Conservation (phyloP, 2,888 invertebrate species). For the Dusona sp. region DNA sequence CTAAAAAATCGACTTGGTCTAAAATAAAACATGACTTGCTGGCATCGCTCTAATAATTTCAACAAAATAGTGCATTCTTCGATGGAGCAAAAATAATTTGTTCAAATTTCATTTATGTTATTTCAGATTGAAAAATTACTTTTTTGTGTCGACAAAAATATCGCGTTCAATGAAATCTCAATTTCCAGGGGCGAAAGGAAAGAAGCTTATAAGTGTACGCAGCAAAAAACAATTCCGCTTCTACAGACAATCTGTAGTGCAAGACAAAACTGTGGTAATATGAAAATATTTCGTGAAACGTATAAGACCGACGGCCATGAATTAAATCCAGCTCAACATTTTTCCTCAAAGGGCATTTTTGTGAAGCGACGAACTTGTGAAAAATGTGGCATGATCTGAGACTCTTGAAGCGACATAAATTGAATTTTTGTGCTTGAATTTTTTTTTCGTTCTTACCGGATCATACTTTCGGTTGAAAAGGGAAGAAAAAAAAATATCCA, state of each 20-base stretch:
- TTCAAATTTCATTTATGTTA: no score
- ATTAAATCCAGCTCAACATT: not conserved
- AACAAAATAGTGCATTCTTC: not conserved
- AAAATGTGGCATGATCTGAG: not conserved
- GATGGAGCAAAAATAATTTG: not conserved
- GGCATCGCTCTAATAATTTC: not conserved
- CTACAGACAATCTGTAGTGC: not conserved
- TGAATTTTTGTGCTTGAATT: constrained; percentile 3
- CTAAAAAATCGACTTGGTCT: not conserved
- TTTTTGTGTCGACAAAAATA: not conserved
- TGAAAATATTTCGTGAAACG: not conserved
- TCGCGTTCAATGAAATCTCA: not conserved
- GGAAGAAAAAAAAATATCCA: constrained; percentile 15
- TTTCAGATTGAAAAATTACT: no score
- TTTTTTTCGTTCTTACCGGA: constrained; percentile 15
- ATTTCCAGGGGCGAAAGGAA: not conserved
- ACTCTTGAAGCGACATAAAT: constrained; percentile 1
- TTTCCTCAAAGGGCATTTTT: not conserved
- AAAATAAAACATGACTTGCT: not conserved
- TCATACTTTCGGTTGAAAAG: constrained; percentile 18
- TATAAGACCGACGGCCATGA: not conserved
- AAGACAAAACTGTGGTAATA: not conserved
- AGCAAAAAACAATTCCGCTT: not conserved
- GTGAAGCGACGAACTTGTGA: not conserved
- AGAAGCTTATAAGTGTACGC: not conserved